A percentile compares a stretch with the other conserved stretches of the same genome.
These are phyloP conservation scores for Sorex fumeus DNA, from an alignment of 2,113 vertebrate species.

Conservation along the genomic window DNA sequence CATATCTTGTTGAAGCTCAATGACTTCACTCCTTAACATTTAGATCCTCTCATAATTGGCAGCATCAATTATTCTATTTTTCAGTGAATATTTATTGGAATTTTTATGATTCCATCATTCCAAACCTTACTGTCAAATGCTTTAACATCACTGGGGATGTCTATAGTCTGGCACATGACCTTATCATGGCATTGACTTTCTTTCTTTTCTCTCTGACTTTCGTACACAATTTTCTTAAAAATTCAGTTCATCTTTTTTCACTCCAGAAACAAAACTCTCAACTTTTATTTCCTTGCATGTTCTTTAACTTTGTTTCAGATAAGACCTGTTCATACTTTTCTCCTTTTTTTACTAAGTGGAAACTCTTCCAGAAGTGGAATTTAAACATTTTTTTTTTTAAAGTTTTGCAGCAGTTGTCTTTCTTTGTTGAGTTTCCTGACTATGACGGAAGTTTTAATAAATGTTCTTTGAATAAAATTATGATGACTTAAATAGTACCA, in stretches of 20 bases:
- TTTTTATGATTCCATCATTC: not conserved
- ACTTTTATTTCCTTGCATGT: not conserved
- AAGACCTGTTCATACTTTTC: not conserved
- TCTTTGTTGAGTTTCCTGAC: not conserved
- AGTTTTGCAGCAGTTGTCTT: constrained; percentile 30
- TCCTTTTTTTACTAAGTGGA: not conserved
- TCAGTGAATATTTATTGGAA: too few relatives aligned
- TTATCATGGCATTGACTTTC: not conserved
- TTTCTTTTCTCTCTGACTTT: not conserved
- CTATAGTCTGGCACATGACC: fast-evolving
- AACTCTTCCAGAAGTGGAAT: not conserved
- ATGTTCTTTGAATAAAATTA: constrained; percentile 65
- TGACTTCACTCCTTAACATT: not conserved
- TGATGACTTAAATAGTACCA: constrained; percentile 53
- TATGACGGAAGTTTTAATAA: constrained; percentile 17
- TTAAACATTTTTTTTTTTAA: not conserved
- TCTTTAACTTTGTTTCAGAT: not conserved
- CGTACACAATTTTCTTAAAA: not conserved
- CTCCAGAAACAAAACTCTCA: not conserved
- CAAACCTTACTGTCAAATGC: not conserved
- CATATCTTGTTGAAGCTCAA: not conserved
- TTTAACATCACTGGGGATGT: not conserved
- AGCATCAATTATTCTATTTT: not conserved
- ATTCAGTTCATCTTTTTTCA: not conserved
- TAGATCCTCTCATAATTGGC: not conserved